Percentiles rank a stretch among this genome's conserved stretches.
Evolutionary conservation across 2,888 invertebrate genomes (phyloP).

Genomic region (Agrochola circellaris): DNA sequence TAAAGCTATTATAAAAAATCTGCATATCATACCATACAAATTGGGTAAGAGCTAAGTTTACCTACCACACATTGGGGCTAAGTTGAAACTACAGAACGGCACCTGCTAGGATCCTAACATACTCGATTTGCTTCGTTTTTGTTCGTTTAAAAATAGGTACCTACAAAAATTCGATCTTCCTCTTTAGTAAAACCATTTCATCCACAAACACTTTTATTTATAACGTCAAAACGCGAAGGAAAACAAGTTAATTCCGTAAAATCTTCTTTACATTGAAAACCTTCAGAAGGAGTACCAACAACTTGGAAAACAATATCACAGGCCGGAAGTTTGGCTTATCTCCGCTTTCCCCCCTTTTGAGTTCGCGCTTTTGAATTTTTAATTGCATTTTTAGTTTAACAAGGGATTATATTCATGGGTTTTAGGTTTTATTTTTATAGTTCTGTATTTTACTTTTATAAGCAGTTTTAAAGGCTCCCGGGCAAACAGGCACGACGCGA

Average conservation of each 20-base stretch:
- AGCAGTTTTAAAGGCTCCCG: background rate
- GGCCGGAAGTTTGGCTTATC: conserved; percentile 63
- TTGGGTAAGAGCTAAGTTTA: too few relatives aligned
- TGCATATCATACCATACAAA: background rate
- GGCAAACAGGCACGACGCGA: too few relatives aligned
- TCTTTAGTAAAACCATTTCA: background rate
- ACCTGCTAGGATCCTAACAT: too few relatives aligned
- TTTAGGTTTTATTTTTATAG: background rate
- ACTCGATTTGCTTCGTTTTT: too few relatives aligned
- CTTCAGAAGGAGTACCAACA: conserved; percentile 40
- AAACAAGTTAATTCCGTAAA: conserved; percentile 37
- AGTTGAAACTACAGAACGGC: too few relatives aligned
- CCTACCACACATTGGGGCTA: too few relatives aligned
- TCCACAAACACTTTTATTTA: conserved; percentile 14
- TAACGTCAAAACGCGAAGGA: conserved; percentile 6
- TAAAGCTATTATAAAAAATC: background rate
- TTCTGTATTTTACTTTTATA: background rate
- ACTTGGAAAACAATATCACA: conserved; percentile 66
- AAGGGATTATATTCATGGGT: conserved; percentile 26
- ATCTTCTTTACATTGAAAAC: conserved; percentile 39
- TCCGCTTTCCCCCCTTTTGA: conserved; percentile 39
- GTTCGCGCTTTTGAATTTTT: conserved; percentile 66
- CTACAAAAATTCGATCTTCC: background rate
- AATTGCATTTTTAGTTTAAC: conserved; percentile 67
- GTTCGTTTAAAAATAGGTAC: background rate